Conservation (phyloP, 2,113 vertebrate species). For the Bostrychus sinensis region DNA sequence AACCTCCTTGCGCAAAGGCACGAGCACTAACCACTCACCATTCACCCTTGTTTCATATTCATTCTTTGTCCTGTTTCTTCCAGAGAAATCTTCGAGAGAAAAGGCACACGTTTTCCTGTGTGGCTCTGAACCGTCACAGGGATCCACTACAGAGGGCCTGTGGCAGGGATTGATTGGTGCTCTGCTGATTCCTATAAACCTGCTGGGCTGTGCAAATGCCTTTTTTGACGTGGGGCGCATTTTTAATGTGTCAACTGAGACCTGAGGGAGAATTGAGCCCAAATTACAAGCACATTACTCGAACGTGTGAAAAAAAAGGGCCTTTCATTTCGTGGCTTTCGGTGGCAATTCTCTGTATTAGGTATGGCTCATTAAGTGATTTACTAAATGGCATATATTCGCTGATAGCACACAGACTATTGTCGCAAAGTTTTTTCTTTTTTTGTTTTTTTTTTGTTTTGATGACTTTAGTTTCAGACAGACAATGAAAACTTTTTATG, state of each 20-base stretch:
- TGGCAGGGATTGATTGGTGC: constrained; percentile 68
- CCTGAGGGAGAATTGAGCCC: constrained; percentile 48
- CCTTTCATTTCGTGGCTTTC: constrained; percentile 9
- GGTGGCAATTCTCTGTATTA: constrained; percentile 10
- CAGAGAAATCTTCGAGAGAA: neutral
- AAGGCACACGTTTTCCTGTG: neutral
- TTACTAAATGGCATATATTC: constrained; percentile 23
- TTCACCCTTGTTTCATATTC: neutral
- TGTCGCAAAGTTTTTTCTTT: neutral
- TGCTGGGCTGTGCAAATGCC: constrained; percentile 66
- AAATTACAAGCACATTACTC: constrained; percentile 47
- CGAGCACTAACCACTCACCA: neutral
- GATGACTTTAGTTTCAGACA: neutral
- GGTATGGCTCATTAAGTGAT: constrained; percentile 15
- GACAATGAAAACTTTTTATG: neutral
- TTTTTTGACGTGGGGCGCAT: constrained; percentile 59
- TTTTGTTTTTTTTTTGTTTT: constrained; percentile 5
- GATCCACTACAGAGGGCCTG: constrained; percentile 38
- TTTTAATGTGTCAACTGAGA: constrained; percentile 65
- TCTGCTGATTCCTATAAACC: constrained; percentile 51
- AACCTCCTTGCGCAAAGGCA: neutral
- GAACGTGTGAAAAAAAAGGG: constrained; percentile 1
- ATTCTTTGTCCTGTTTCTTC: neutral
- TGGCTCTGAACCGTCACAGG: constrained; percentile 20
- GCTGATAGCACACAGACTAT: constrained; percentile 3